phyloP scores from a whole-genome alignment of 2,113 vertebrate genomes.

The Grammomys dolichurus region DNA sequence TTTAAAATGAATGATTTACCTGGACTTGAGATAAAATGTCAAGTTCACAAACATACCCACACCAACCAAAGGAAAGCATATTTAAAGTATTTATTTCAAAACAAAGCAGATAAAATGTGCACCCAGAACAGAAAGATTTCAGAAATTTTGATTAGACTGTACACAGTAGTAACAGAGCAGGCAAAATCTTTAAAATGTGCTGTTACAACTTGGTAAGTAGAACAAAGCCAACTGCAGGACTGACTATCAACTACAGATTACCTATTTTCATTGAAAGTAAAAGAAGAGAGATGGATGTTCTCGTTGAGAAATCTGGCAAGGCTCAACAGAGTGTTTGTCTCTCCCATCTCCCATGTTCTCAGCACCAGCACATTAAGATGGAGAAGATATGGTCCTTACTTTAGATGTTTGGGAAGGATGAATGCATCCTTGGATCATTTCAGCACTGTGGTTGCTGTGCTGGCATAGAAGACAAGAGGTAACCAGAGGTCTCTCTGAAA shows the following conservation, averaged over 20 bases:
- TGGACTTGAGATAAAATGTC: background rate
- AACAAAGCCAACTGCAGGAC: background rate
- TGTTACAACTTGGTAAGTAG: background rate
- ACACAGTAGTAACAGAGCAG: background rate
- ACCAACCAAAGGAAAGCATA: background rate
- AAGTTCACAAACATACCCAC: background rate
- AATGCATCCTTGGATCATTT: background rate
- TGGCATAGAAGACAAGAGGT: background rate
- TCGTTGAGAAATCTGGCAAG: background rate
- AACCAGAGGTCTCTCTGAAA: background rate
- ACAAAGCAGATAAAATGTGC: background rate
- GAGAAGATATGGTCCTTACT: background rate
- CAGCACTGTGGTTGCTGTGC: background rate
- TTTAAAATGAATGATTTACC: background rate
- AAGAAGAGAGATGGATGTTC: background rate
- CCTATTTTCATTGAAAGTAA: background rate
- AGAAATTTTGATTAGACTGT: background rate
- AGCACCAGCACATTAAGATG: background rate
- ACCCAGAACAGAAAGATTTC: background rate
- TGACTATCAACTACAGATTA: background rate
- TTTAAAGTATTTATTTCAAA: conserved; percentile 47
- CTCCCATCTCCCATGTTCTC: background rate
- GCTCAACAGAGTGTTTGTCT: background rate
- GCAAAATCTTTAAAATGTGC: background rate
- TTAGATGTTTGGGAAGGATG: background rate